Percentiles rank a stretch among this genome's conserved stretches.
Conservation (phyloP, 1,140 invertebrate genomes). For the Bombyx mandarina region DNA sequence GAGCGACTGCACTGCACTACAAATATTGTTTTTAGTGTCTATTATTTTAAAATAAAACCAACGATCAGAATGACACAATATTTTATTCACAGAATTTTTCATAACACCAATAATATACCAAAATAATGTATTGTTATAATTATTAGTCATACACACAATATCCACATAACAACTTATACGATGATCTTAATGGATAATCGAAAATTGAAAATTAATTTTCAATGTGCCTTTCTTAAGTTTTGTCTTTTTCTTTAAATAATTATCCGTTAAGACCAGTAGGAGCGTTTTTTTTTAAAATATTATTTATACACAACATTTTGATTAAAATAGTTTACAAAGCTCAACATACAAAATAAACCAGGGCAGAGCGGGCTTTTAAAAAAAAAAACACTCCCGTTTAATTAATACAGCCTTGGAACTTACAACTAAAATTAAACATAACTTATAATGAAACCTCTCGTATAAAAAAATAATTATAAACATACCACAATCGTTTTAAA, state of each 20-base stretch:
- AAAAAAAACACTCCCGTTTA: constrained; percentile 49
- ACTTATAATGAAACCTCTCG: constrained; percentile 62
- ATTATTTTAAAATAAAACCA: constrained; percentile 16
- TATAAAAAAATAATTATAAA: constrained; percentile 64
- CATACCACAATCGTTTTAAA: constrained; percentile 34
- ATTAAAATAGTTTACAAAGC: background rate
- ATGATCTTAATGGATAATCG: constrained; percentile 43
- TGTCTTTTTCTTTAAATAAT: constrained; percentile 6
- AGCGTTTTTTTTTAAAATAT: constrained; percentile 47
- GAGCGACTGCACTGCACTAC: constrained; percentile 2
- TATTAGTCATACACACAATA: constrained; percentile 62
- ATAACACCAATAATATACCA: constrained; percentile 69
- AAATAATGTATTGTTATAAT: constrained; percentile 67
- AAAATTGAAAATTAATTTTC: constrained; percentile 17
- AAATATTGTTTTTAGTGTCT: constrained; percentile 1
- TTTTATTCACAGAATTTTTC: constrained; percentile 68
- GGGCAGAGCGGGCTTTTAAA: constrained; percentile 13
- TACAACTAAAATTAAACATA: constrained; percentile 58
- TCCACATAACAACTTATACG: constrained; percentile 56
- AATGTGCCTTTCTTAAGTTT: constrained; percentile 25
- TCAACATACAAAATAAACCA: constrained; percentile 21
- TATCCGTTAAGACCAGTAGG: constrained; percentile 38
- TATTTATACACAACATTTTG: background rate
- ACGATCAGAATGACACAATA: constrained; percentile 61
- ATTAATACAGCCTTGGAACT: constrained; percentile 67